These are phyloP conservation scores for Coelinius sp. DNA, from an alignment of 2,888 invertebrate genomes.

Conservation along the genomic window DNA sequence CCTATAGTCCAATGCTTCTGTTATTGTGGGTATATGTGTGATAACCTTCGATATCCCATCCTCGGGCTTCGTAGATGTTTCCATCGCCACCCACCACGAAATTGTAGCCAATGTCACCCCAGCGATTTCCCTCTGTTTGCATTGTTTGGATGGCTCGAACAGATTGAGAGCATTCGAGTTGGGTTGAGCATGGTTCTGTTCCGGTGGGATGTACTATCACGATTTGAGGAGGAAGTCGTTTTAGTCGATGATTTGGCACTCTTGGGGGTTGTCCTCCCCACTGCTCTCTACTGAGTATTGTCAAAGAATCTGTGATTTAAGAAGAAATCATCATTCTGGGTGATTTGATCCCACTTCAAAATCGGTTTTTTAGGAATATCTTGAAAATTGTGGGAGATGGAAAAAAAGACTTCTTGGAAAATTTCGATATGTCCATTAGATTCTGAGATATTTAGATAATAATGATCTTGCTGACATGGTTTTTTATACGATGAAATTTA, in stretches of 20 bases:
- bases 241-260: not conserved
- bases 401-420: too few relatives aligned
- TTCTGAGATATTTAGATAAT: too few relatives aligned
- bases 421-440: too few relatives aligned
- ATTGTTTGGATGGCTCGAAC: slow-evolving; percentile 9
- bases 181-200: slow-evolving; percentile 20
- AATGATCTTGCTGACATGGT: too few relatives aligned
- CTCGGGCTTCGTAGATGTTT: slow-evolving; percentile 75
- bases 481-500: too few relatives aligned
- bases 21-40: slow-evolving; percentile 75
- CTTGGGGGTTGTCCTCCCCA: not conserved
- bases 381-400: too few relatives aligned
- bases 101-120: slow-evolving; percentile 57
- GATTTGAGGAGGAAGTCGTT: not conserved
- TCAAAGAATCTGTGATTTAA: too few relatives aligned
- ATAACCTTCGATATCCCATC: slow-evolving; percentile 75
- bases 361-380: too few relatives aligned
- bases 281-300: too few relatives aligned
- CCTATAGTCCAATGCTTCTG: not conserved
- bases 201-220: slow-evolving; percentile 38
- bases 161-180: not conserved
- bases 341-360: too few relatives aligned
- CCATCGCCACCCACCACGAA: slow-evolving; percentile 76
- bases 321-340: too few relatives aligned
- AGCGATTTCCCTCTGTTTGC: not conserved